phyloP scores from a whole-genome alignment of 2,797 vertebrate species.

The Hipposideros larvatus region DNA sequence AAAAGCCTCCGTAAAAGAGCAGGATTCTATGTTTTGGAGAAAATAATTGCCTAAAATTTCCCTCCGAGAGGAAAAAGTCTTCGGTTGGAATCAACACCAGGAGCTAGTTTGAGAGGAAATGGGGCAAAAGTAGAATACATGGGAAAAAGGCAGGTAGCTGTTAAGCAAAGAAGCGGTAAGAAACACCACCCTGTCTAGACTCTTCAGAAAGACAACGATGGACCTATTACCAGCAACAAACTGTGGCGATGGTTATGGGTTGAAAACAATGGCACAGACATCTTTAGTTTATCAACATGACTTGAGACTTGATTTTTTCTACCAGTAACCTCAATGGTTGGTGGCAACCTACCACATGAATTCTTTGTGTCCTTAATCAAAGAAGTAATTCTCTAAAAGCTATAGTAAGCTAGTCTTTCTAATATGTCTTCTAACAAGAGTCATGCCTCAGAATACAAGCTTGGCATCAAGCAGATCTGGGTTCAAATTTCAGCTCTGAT shows the following conservation, averaged over 20 bases:
- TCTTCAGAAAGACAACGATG: not conserved
- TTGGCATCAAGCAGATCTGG: not conserved
- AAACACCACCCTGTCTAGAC: not conserved
- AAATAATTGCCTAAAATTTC: not conserved
- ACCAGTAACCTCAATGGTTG: not conserved
- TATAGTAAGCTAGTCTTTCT: not conserved
- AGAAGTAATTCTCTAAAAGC: slow-evolving; percentile 45
- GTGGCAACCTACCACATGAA: not conserved
- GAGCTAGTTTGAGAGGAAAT: not conserved
- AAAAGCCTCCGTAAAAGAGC: not conserved
- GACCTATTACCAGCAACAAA: not conserved
- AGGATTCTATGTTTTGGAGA: not conserved
- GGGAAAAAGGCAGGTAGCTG: not conserved
- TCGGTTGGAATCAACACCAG: not conserved
- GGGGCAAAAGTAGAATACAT: not conserved
- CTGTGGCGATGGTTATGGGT: rapidly evolving
- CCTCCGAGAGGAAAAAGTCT: not conserved
- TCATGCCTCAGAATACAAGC: not conserved
- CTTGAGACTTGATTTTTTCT: not conserved
- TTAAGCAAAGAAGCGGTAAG: not conserved
- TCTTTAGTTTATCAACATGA: not conserved
- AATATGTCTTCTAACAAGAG: not conserved
- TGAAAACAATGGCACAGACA: not conserved
- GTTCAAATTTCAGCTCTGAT: not conserved
- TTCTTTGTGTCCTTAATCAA: not conserved